phyloP scores from a whole-genome alignment of 2,797 vertebrate species.

The Tinamus major region DNA sequence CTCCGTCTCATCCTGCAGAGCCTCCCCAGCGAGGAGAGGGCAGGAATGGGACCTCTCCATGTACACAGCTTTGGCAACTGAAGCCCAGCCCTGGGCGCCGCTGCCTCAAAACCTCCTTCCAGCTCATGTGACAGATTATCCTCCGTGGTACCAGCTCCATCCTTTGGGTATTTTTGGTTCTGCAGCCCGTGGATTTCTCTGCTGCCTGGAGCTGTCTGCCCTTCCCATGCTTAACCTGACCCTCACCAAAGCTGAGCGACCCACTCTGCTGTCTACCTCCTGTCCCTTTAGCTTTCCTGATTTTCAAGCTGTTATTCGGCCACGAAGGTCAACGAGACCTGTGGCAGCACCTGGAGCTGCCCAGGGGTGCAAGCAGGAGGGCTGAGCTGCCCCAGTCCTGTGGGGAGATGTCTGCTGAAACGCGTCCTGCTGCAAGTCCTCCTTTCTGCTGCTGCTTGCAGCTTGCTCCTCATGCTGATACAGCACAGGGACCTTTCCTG shows the following conservation, averaged over 20 bases:
- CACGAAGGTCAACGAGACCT: not conserved
- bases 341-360: not conserved
- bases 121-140: accelerated
- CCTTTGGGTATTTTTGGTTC: not conserved
- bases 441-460: not conserved
- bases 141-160: not conserved
- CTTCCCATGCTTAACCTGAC: accelerated
- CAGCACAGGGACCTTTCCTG: not conserved
- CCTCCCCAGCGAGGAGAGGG: not conserved
- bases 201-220: accelerated
- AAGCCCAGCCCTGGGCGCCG: not conserved
- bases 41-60: not conserved
- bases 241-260: accelerated
- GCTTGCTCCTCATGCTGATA: accelerated
- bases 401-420: not conserved
- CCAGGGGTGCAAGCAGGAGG: not conserved
- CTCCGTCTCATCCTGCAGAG: no score
- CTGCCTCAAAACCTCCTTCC: not conserved
- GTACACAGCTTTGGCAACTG: no score
- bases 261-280: not conserved
- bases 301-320: not conserved
- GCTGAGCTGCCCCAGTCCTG: no score
- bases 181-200: not conserved
- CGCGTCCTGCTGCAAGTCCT: not conserved
- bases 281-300: not conserved